Evolutionary conservation across 2,113 vertebrate genomes (phyloP), one percentile per base, ranked within the genome.

Genomic region (Polypterus senegalus): DNA sequence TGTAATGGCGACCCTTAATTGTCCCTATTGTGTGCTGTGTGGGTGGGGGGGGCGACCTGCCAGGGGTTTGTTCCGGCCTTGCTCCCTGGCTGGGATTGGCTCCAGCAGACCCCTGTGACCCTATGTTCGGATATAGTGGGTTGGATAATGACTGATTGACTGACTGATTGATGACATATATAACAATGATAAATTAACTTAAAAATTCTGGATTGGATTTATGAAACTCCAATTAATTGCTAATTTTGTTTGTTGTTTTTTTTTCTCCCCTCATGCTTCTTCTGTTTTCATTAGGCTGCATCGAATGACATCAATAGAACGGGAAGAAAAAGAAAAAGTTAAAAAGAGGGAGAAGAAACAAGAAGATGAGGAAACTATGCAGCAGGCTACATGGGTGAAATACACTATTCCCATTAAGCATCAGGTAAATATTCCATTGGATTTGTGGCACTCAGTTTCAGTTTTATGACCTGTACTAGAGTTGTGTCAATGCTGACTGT

Each of bases 391-490:
- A 0, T 97, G 94, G 94, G 94, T 97, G 73, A 97, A 97, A 70
- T 97, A 97, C 47, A 95, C 93, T 3, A 93, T 97, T 78, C 94
- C 93, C 64, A 89, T 97, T 43, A 97, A 97, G 67, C 94, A 97
- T 63, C 93, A 97, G 91, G 94, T 97, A 73, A 67, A 54, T 57
- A 27, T 27, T 27, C 27, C 27, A 27, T 27, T 27, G 27, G 27
- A 27, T 27, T 27, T 27, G 27, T 27, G 27, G 27, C 27, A 27
- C 27, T 27, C 27, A 27, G 27, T 27, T 27, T 27, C 27, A 27
- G 51, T 27, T 27, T 27, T 27, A 27, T 27, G 27, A 27, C 27
- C 27, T 27, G 27, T 27, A 27, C 27, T 27, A 27, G 27, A 27
- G 1, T 27, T 27, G 27, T 27, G 27, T 27, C 27, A 27, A 27